phyloP scores from a whole-genome alignment of 2,797 vertebrate species.

The Myotis daubentonii region DNA sequence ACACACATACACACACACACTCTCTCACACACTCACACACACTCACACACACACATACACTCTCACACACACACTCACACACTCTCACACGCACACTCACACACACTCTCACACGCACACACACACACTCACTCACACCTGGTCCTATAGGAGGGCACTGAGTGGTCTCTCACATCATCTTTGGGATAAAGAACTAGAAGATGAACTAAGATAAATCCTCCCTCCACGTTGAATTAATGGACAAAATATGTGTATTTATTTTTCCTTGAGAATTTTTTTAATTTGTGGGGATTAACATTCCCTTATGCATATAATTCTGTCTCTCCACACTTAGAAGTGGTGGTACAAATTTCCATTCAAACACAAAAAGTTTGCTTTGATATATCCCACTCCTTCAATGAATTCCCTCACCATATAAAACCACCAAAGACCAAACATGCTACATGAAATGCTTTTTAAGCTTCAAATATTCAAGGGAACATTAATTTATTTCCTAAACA shows the following conservation, averaged over 20 bases:
- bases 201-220: background rate
- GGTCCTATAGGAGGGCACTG: background rate
- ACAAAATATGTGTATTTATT: background rate
- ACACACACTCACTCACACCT: background rate
- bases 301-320: background rate
- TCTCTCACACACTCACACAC: background rate
- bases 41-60: background rate
- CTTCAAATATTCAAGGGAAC: background rate
- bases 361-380: background rate
- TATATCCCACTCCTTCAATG: background rate
- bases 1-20: background rate
- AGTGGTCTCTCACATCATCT: background rate
- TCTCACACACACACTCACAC: background rate
- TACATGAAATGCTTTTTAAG: background rate
- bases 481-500: background rate
- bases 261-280: background rate
- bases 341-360: background rate
- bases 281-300: background rate
- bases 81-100: no score
- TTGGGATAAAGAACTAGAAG: constrained; percentile 19
- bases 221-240: background rate
- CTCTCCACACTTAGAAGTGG: background rate
- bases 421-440: background rate
- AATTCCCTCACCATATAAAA: constrained; percentile 11
- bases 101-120: no score